Evolutionary conservation across 30 jellyfish, hydroid and myxozoan genomes (phyloP).

Genomic region (Aurelia coerulea): DNA sequence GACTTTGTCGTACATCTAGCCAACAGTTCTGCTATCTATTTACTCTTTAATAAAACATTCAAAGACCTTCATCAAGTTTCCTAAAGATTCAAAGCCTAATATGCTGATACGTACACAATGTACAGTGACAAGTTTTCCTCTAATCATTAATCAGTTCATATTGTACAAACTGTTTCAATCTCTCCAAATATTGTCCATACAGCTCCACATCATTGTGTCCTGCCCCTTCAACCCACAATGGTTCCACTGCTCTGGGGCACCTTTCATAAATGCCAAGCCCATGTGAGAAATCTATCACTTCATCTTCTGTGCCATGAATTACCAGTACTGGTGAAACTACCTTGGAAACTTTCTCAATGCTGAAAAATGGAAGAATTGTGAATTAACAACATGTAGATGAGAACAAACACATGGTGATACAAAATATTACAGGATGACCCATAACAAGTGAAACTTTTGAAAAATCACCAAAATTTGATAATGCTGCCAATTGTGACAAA

Average conservation of each 20-base stretch:
- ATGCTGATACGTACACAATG: no score
- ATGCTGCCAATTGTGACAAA: no score
- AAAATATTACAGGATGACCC: no score
- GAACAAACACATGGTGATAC: no score
- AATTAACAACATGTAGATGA: background rate
- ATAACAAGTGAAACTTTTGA: no score
- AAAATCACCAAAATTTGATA: no score
- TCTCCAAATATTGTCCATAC: slow-evolving; percentile 93
- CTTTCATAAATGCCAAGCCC: slow-evolving; percentile 95
- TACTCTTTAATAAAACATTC: no score
- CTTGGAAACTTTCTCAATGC: slow-evolving; percentile 93
- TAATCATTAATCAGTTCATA: slow-evolving; percentile 89
- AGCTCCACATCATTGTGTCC: slow-evolving; percentile 99
- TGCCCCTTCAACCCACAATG: slow-evolving; percentile 99
- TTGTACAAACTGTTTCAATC: slow-evolving; percentile 97
- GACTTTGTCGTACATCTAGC: no score
- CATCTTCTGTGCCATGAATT: slow-evolving; percentile 99
- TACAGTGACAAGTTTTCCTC: background rate
- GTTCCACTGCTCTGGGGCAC: slow-evolving; percentile 98
- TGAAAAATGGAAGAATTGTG: slow-evolving; percentile 21
- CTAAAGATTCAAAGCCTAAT: no score
- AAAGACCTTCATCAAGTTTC: no score
- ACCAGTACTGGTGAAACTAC: slow-evolving; percentile 97
- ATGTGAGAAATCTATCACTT: slow-evolving; percentile 95
- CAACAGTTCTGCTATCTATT: no score